Evolutionary conservation across 2,113 vertebrate genomes (phyloP).

Genomic region (Cyprinodon tularosa): DNA sequence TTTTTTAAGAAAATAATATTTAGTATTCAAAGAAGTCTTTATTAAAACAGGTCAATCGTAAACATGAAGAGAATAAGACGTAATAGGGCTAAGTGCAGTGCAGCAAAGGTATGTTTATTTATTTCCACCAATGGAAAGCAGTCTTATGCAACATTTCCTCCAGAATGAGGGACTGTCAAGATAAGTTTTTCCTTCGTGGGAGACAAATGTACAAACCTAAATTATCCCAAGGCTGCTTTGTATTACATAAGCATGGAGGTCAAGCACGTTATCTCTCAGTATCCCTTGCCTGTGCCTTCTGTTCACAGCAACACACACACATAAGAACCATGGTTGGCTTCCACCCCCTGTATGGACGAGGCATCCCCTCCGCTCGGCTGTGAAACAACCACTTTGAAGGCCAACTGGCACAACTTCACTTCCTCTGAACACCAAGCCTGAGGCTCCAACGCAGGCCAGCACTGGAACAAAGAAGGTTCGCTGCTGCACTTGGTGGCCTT

Average conservation of each 20-base stretch:
- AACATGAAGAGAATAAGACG: background rate
- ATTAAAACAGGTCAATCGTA: background rate
- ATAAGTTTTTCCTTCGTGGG: slow-evolving; percentile 51
- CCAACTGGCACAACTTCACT: slow-evolving; percentile 57
- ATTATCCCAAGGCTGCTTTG: slow-evolving; percentile 43
- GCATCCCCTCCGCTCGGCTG: slow-evolving; percentile 54
- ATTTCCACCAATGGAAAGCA: slow-evolving; percentile 50
- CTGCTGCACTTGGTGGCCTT: slow-evolving; percentile 4
- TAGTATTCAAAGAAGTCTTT: background rate
- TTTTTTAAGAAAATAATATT: background rate
- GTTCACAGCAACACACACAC: slow-evolving; percentile 49
- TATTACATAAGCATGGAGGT: slow-evolving; percentile 65
- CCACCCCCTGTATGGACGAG: slow-evolving; percentile 57
- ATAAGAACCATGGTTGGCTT: slow-evolving; percentile 30
- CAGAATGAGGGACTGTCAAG: slow-evolving; percentile 44
- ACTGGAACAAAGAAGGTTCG: slow-evolving; percentile 54
- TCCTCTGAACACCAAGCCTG: slow-evolving; percentile 48
- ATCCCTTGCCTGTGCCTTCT: slow-evolving; percentile 67
- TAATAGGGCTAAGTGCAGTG: background rate
- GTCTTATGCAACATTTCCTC: slow-evolving; percentile 61
- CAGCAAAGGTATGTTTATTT: slow-evolving; percentile 3
- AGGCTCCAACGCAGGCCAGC: background rate
- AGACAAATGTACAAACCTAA: slow-evolving; percentile 63
- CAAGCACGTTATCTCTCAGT: slow-evolving; percentile 51
- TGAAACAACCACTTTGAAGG: slow-evolving; percentile 51